These are phyloP conservation scores for Folsomia manolachei DNA, from an alignment of 2,888 invertebrate genomes.

Conservation along the genomic window DNA sequence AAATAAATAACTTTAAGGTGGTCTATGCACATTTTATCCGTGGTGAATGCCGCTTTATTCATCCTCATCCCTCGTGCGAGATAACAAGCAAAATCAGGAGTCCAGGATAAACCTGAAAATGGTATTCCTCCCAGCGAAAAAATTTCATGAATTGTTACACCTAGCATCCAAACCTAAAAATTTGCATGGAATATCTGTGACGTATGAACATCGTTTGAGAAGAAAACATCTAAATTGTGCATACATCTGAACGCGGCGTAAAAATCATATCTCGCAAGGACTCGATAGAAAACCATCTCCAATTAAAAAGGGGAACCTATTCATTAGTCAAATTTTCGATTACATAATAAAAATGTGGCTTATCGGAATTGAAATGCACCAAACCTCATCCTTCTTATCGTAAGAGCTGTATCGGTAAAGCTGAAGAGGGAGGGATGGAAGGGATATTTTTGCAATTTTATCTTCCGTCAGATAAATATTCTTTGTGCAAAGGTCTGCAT, in stretches of 20 bases:
- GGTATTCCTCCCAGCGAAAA: background rate
- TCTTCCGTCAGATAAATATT: constrained; percentile 30
- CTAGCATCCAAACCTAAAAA: background rate
- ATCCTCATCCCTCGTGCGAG: background rate
- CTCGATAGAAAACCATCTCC: background rate
- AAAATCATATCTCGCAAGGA: background rate
- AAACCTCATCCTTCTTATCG: background rate
- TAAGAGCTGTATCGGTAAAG: background rate
- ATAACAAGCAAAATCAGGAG: background rate
- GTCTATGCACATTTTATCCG: background rate
- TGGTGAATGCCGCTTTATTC: background rate
- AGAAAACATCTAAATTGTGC: no score
- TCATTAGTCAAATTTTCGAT: no score
- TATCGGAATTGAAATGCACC: no score
- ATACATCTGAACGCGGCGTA: background rate
- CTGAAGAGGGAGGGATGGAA: background rate
- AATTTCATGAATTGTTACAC: constrained; percentile 6
- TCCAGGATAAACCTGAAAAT: background rate
- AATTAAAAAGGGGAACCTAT: no score
- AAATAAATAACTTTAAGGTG: no score
- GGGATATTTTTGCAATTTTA: constrained; percentile 22
- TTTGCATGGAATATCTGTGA: background rate
- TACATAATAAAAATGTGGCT: no score
- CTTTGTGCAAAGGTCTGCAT: constrained; percentile 31
- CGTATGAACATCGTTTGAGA: no score